phyloP scores from a whole-genome alignment of 2,888 invertebrate genomes.

The Dryococelus australis region DNA sequence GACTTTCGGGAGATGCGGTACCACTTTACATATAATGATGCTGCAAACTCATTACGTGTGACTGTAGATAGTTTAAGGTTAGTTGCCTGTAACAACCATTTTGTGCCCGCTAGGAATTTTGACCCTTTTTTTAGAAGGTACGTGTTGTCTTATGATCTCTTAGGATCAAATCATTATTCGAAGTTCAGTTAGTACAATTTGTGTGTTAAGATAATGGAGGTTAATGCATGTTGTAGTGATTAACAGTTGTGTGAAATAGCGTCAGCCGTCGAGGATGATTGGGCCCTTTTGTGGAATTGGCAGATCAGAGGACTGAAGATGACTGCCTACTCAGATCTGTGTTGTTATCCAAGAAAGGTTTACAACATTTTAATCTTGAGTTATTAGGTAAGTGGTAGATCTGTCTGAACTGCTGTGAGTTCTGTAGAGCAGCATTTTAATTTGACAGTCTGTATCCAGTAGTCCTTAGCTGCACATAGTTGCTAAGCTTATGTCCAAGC shows the following conservation, averaged over 20 bases:
- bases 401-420: no score
- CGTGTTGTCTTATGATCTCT: not conserved
- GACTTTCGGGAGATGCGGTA: not conserved
- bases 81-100: not conserved
- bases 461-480: no score
- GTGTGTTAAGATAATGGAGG: not conserved
- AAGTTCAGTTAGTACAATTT: not conserved
- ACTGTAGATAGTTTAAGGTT: not conserved
- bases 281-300: not conserved
- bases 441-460: no score
- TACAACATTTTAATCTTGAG: no score
- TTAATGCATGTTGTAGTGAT: not conserved
- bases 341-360: not conserved
- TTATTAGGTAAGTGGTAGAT: no score
- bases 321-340: not conserved
- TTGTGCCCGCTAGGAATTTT: not conserved
- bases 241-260: not conserved
- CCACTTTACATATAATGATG: not conserved
- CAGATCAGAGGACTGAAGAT: not conserved
- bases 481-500: no score
- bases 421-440: no score
- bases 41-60: slow-evolving; percentile 25
- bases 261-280: not conserved
- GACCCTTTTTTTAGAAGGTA: no score
- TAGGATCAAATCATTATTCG: not conserved